These are phyloP conservation scores for Nesometra sesokonis DNA, from an alignment of 35 echinoderm and acorn worm genomes.

Conservation along the genomic window DNA sequence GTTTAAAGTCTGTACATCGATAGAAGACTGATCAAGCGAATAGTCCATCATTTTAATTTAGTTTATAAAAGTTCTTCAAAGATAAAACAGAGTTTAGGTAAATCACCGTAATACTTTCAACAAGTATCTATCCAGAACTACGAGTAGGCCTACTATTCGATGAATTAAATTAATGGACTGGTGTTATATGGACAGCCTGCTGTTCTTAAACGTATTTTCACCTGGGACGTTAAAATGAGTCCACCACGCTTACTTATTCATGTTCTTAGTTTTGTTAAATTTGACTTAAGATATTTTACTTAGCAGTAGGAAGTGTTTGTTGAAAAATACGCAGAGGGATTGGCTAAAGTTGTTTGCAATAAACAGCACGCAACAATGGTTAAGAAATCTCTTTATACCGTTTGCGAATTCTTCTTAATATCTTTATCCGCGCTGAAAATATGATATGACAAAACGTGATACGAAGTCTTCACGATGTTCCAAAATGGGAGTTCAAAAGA, in stretches of 20 bases:
- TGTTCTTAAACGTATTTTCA: too few species aligned
- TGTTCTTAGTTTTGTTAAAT: neutral
- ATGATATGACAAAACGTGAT: neutral
- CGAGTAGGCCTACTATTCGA: too few species aligned
- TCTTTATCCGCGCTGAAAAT: neutral
- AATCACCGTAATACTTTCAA: too few species aligned
- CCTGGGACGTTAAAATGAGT: too few species aligned
- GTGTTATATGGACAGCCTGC: too few species aligned
- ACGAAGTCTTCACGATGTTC: neutral
- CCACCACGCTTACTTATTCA: neutral
- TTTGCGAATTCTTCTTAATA: neutral
- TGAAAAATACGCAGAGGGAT: neutral
- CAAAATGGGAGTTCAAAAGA: neutral
- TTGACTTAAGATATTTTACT: neutral
- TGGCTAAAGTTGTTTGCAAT: neutral
- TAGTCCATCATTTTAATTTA: conserved; percentile 21
- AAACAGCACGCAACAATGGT: neutral
- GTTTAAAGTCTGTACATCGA: conserved; percentile 76
- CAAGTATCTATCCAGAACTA: too few species aligned
- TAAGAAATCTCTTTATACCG: neutral
- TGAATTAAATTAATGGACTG: too few species aligned
- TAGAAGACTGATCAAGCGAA: conserved; percentile 38
- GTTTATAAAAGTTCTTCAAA: too few species aligned
- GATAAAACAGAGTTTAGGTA: too few species aligned
- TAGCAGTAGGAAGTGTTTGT: neutral